Evolutionary conservation across 92 coral and sea anemone genomes (phyloP).

Genomic region (Zoanthus gigantus): DNA sequence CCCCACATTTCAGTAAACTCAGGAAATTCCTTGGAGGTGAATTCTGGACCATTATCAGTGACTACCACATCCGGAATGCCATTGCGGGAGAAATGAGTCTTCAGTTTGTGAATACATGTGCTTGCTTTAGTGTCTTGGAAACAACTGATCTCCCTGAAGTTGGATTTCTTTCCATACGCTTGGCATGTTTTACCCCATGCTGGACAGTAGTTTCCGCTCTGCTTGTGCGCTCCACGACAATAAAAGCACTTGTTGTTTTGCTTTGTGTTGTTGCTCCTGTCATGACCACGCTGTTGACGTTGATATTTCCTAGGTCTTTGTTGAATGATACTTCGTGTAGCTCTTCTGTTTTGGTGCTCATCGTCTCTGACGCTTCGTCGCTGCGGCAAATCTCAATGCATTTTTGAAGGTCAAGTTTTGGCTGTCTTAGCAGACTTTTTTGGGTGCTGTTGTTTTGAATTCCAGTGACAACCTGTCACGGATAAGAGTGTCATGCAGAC

Average conservation of each 20-base stretch:
- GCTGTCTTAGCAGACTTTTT: constrained; percentile 29
- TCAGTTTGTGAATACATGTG: constrained; percentile 65
- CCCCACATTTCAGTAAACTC: constrained; percentile 64
- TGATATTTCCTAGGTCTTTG: not conserved
- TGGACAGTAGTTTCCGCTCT: constrained; percentile 49
- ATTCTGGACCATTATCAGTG: constrained; percentile 55
- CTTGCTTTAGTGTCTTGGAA: constrained; percentile 61
- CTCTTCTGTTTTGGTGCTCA: constrained; percentile 46
- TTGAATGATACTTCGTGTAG: constrained; percentile 21
- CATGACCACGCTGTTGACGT: constrained; percentile 1
- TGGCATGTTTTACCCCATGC: constrained; percentile 48
- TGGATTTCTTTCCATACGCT: constrained; percentile 46
- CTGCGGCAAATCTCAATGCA: constrained; percentile 41
- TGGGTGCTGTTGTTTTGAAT: constrained; percentile 8
- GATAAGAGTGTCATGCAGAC: constrained; percentile 37
- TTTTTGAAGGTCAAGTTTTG: constrained; percentile 41
- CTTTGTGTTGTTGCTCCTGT: constrained; percentile 32
- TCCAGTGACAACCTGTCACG: constrained; percentile 39
- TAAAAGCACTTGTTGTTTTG: constrained; percentile 22
- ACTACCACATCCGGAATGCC: constrained; percentile 67
- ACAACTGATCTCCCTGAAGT: constrained; percentile 67
- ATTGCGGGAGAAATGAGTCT: constrained; percentile 68
- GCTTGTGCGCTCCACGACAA: constrained; percentile 57
- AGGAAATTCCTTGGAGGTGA: constrained; percentile 54
- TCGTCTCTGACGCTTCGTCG: constrained; percentile 26